phyloP scores from a whole-genome alignment of 2,888 invertebrate species.

The Tolmerus cingulatus region DNA sequence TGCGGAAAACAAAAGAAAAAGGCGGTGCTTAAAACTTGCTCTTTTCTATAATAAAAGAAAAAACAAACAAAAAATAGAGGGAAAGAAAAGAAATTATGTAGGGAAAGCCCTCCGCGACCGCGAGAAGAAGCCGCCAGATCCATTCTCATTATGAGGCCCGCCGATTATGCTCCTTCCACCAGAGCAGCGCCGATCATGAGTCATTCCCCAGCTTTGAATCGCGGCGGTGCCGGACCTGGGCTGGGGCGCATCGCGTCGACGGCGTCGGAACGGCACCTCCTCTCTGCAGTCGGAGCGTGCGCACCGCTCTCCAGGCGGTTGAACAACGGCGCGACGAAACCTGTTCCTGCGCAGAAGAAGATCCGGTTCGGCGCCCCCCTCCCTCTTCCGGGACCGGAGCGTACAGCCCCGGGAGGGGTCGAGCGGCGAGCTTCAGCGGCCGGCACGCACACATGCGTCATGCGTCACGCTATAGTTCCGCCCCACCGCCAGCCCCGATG shows the following conservation, averaged over 20 bases:
- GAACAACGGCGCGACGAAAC: background rate
- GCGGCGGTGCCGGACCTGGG: background rate
- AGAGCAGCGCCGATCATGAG: background rate
- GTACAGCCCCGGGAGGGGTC: background rate
- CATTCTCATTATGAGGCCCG: background rate
- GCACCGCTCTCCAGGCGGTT: background rate
- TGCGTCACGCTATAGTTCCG: background rate
- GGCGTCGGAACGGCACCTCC: background rate
- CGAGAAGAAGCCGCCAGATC: background rate
- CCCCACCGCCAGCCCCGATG: background rate
- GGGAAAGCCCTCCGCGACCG: background rate
- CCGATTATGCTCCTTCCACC: background rate
- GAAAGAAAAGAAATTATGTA: no score
- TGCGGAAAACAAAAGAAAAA: conserved; percentile 25
- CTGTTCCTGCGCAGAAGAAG: background rate
- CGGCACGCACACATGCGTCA: background rate
- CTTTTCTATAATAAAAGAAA: background rate
- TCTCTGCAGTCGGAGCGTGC: background rate
- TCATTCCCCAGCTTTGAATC: background rate
- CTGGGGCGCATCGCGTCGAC: background rate
- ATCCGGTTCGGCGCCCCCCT: background rate
- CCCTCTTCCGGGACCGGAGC: background rate
- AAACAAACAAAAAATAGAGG: no score
- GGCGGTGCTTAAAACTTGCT: conserved; percentile 17
- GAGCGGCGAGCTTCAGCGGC: conserved; percentile 21